A percentile compares a stretch with the other conserved stretches of the same genome.
These are phyloP conservation scores for Gymnobelideus leadbeateri DNA, from an alignment of 2,113 vertebrate genomes.

Conservation along the genomic window DNA sequence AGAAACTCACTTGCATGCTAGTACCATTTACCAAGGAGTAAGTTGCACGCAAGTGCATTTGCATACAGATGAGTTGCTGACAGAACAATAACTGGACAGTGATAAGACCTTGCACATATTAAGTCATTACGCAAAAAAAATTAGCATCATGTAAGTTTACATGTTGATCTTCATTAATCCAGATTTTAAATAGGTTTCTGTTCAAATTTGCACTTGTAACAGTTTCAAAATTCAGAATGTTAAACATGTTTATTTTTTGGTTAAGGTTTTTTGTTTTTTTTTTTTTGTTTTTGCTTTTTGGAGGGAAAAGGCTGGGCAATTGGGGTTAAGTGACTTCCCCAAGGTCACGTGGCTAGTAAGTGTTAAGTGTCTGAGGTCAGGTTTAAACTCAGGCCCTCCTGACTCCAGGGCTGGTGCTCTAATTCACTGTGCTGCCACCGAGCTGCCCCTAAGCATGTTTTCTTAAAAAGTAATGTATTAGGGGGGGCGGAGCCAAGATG, in stretches of 20 bases:
- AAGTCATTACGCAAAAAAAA: conserved; percentile 73
- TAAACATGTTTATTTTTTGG: background rate
- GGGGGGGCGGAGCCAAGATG: no score
- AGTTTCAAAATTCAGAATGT: conserved; percentile 12
- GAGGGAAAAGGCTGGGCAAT: no score
- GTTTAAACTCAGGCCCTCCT: no score
- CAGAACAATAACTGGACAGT: conserved; percentile 81
- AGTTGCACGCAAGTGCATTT: conserved; percentile 84
- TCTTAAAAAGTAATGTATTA: background rate
- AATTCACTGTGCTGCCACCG: no score
- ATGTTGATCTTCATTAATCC: conserved; percentile 75
- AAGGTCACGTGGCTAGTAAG: no score
- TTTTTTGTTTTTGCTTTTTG: no score
- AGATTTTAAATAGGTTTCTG: conserved; percentile 48
- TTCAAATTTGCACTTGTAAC: conserved; percentile 24
- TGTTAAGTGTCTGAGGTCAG: no score
- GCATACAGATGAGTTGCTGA: conserved; percentile 86
- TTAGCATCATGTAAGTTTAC: conserved; percentile 72
- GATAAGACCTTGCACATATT: conserved; percentile 83
- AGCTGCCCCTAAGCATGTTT: background rate
- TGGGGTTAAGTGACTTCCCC: no score
- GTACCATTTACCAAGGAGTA: conserved; percentile 82
- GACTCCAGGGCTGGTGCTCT: no score
- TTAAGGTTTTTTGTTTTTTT: no score
- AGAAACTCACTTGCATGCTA: conserved; percentile 71